Base-by-base conservation (phyloP, 2,888 invertebrate genomes). In the Trissolcus japonicus region DNA sequence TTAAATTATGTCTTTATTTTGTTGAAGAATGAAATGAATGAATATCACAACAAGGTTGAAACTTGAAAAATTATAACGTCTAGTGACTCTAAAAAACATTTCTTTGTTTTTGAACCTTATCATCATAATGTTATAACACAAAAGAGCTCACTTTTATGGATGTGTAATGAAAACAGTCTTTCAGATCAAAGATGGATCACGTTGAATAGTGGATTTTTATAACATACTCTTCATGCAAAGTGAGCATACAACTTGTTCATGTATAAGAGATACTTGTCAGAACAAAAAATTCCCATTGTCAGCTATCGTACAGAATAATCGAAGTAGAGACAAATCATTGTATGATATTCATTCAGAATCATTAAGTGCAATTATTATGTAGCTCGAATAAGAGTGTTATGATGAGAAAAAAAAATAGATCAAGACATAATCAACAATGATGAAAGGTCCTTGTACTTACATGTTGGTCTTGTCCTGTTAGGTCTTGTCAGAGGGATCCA, bases 401-500 rank as follows among this genome's bases (percentile, higher is more conserved):
- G 46, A 54, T 6, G 29, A 62, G 1, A 19, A 35, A 19, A 35
- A 35, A 35, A 35, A 11, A 35, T 7, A 35, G 9, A 35, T 9
- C 9, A 43, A 66, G 43, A 61, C 29, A 62, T 60, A 43, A 60
- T 73, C 35, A 50, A 13, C 29, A 56, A 17, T 43, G 3, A 54
- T 48, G n/a, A 59, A 53, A 17, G 6, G 2, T 13, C 14, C 16
- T 46, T 21, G 19, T 86, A 94, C 95, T 95, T 92, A 97, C 97
- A 97, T 88, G 96, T 94, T 83, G 97, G 96, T 90, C 95, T 93
- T 87, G 94, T 93, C 90, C 95, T 93, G 89, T 96, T 95, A 79
- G 97, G 97, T 90, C 96, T 93, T 77, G 96, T 95, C 86, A 97
- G 91, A 79, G 96, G 96, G 89, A 98, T 95, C 98, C 98, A 98